Conservation (phyloP, 2,797 vertebrate species). For the Acipenser ruthenus region DNA sequence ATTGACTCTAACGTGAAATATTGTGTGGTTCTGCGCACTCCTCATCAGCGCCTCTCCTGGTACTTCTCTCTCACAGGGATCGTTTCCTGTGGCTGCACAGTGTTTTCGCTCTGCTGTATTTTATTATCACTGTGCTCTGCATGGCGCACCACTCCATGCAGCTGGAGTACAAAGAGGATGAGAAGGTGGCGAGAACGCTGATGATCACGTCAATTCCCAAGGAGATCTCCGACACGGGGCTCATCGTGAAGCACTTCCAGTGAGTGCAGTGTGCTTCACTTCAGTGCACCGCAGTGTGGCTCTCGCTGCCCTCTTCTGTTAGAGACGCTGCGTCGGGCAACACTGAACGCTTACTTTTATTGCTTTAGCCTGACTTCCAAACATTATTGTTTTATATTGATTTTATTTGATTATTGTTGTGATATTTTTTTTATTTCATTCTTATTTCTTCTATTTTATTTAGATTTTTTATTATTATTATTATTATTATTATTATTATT, state of each 20-base stretch:
- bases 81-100: constrained; percentile 87
- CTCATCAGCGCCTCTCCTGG: constrained; percentile 7
- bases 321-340: too few species aligned
- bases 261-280: constrained; percentile 49
- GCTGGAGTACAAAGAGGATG: constrained; percentile 76
- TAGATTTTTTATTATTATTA: too few species aligned
- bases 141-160: constrained; percentile 85
- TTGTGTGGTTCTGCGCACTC: constrained; percentile 1
- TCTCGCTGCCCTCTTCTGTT: too few species aligned
- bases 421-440: too few species aligned
- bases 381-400: too few species aligned
- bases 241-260: constrained; percentile 94
- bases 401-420: too few species aligned
- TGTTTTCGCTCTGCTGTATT: constrained; percentile 82
- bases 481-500: too few species aligned
- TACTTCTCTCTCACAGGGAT: constrained; percentile 53
- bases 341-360: too few species aligned
- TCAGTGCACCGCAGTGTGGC: too few species aligned
- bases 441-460: too few species aligned
- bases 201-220: constrained; percentile 86
- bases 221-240: constrained; percentile 83
- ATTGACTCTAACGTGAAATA: background rate
- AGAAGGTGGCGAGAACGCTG: constrained; percentile 83
- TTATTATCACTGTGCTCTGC: constrained; percentile 75
- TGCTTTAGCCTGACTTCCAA: too few species aligned